Evolutionary conservation across 2,113 vertebrate species (phyloP).

Genomic region (Odocoileus hemionus): DNA sequence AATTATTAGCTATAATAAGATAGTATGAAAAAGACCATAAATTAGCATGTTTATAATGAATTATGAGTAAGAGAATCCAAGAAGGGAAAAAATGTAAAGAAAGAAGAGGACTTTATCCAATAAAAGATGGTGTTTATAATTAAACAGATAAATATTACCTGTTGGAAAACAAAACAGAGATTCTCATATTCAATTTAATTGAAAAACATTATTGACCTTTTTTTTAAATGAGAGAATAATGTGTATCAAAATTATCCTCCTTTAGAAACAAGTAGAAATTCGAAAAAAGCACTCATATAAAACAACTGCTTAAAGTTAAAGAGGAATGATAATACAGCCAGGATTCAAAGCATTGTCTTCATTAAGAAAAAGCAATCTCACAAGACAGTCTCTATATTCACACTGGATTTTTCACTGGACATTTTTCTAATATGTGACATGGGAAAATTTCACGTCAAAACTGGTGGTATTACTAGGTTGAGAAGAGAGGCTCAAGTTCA

Average conservation of each 20-base stretch:
- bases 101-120: background rate
- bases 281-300: background rate
- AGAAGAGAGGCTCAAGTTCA: background rate
- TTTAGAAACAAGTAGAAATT: background rate
- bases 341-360: background rate
- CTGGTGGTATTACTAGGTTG: background rate
- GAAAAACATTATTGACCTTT: background rate
- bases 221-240: background rate
- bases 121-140: background rate
- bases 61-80: background rate
- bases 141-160: background rate
- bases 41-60: background rate
- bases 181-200: background rate
- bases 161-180: background rate
- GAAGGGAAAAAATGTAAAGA: background rate
- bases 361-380: background rate
- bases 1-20: background rate
- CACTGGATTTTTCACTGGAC: background rate
- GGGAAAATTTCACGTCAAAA: background rate
- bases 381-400: background rate
- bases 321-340: background rate
- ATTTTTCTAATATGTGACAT: background rate
- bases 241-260: background rate
- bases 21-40: background rate
- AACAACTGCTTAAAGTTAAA: background rate